Conservation (phyloP, 2,888 invertebrate species). For the Cerceris rybyensis region DNA sequence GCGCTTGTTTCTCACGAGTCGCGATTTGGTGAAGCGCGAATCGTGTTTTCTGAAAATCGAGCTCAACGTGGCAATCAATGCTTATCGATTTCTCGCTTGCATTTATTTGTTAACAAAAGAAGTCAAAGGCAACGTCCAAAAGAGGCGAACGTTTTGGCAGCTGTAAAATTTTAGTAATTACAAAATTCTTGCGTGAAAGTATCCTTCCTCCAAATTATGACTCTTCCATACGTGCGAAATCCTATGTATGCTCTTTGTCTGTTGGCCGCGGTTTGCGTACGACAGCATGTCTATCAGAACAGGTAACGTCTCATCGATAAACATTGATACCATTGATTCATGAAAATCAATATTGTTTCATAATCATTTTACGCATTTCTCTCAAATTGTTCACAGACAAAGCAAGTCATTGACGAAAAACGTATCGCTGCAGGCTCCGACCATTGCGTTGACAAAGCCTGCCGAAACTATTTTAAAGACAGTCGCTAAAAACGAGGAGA, state of each 20-base stretch:
- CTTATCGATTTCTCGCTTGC: conserved; percentile 7
- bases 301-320: conserved; percentile 18
- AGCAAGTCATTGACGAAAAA: conserved; percentile 22
- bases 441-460: conserved; percentile 3
- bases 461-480: conserved; percentile 10
- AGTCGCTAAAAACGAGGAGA: neutral
- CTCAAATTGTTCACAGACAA: neutral
- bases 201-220: conserved; percentile 28
- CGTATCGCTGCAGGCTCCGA: conserved; percentile 23
- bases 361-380: neutral
- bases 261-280: conserved; percentile 47
- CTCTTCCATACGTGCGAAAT: conserved; percentile 15
- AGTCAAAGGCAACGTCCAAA: neutral
- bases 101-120: conserved; percentile 23
- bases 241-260: conserved; percentile 56
- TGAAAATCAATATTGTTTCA: neutral
- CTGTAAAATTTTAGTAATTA: conserved; percentile 5
- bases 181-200: too few relatives aligned
- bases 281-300: conserved; percentile 39
- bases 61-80: conserved; percentile 1
- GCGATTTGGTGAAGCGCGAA: conserved; percentile 15
- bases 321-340: neutral
- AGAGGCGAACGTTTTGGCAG: neutral
- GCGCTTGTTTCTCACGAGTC: conserved; percentile 47
- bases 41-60: neutral